Conservation (phyloP, 2,797 vertebrate species). For the Sparidentex hasta region DNA sequence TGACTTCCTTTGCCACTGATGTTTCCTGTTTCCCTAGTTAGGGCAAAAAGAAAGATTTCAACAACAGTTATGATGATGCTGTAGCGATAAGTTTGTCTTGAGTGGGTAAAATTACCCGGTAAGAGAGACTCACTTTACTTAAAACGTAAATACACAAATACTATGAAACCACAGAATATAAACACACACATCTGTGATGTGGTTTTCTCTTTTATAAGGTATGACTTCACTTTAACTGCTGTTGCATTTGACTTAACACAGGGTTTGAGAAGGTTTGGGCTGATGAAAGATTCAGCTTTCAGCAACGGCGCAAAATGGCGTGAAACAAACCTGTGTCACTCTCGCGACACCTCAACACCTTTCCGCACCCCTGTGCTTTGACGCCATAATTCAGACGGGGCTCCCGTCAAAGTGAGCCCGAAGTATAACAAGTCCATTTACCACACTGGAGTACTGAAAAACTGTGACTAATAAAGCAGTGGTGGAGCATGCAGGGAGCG, state of each 20-base stretch:
- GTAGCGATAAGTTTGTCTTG: constrained; percentile 26
- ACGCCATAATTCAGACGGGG: constrained; percentile 46
- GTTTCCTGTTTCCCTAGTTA: constrained; percentile 66
- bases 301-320: constrained; percentile 62
- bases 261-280: constrained; percentile 35
- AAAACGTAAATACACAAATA: constrained; percentile 16
- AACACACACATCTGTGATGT: not conserved
- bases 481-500: constrained; percentile 57
- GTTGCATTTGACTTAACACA: constrained; percentile 1
- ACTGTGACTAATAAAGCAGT: constrained; percentile 57
- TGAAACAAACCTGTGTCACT: constrained; percentile 55
- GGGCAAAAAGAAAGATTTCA: constrained; percentile 15
- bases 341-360: constrained; percentile 67
- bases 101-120: constrained; percentile 10
- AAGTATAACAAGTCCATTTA: constrained; percentile 50
- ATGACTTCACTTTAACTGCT: constrained; percentile 13
- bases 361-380: constrained; percentile 32
- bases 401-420: constrained; percentile 36
- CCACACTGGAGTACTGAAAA: constrained; percentile 37
- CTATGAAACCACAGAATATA: constrained; percentile 9
- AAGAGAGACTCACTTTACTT: not conserved
- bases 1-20: constrained; percentile 70
- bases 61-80: not conserved
- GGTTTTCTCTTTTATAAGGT: constrained; percentile 10
- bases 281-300: constrained; percentile 77